Evolutionary conservation across 2,888 invertebrate genomes (phyloP).

Genomic region (Tromatobia lineatoria): DNA sequence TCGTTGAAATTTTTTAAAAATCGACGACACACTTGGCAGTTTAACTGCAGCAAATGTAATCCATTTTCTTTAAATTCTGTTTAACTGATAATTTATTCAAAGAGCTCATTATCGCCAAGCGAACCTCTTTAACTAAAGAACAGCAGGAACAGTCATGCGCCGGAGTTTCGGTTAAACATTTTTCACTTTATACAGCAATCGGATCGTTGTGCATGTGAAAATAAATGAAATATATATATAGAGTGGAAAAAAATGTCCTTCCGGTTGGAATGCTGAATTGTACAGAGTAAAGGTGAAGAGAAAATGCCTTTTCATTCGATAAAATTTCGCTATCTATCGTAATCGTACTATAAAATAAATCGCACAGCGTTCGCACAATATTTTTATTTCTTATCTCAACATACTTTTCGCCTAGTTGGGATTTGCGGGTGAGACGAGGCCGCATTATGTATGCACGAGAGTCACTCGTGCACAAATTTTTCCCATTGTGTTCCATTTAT

Average conservation of each 20-base stretch:
- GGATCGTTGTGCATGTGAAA: constrained; percentile 18
- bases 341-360: constrained; percentile 24
- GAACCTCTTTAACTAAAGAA: constrained; percentile 20
- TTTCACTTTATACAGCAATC: neutral
- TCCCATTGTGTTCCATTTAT: constrained; percentile 28
- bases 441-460: constrained; percentile 12
- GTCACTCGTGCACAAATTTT: neutral
- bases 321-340: constrained; percentile 60
- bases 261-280: constrained; percentile 49
- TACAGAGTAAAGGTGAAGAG: constrained; percentile 5
- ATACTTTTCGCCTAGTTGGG: constrained; percentile 10
- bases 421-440: neutral
- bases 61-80: neutral
- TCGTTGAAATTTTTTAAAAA: no score
- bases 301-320: constrained; percentile 18
- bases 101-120: neutral
- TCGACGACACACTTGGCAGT: neutral
- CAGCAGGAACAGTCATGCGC: constrained; percentile 44
- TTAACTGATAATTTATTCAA: neutral
- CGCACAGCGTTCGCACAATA: constrained; percentile 12
- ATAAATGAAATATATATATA: constrained; percentile 3
- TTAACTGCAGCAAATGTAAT: neutral
- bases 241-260: constrained; percentile 19
- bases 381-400: constrained; percentile 9
- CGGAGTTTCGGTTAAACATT: constrained; percentile 7